Percentiles rank a stretch among this genome's conserved stretches.
phyloP scores from a whole-genome alignment of 2,888 invertebrate species.

The Dolichopus griseipennis region DNA sequence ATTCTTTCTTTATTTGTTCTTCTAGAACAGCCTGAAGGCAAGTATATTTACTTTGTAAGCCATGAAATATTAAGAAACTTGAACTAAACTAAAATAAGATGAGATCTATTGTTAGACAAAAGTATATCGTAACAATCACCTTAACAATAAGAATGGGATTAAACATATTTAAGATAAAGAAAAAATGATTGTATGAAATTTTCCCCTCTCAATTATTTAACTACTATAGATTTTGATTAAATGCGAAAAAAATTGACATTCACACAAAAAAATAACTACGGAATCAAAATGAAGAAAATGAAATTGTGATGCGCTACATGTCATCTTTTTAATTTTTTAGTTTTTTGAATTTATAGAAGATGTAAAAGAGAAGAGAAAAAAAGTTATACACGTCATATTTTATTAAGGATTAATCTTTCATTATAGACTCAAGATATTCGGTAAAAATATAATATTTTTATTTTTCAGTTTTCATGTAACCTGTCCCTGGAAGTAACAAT shows the following conservation, averaged over 20 bases:
- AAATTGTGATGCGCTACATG: conserved; percentile 4
- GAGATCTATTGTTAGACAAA: not conserved
- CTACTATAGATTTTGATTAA: not conserved
- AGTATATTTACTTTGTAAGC: no score
- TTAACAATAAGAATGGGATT: not conserved
- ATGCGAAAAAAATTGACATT: not conserved
- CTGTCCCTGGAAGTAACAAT: no score
- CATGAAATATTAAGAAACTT: no score
- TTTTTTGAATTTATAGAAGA: not conserved
- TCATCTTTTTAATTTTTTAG: not conserved
- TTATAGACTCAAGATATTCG: not conserved
- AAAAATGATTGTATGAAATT: not conserved
- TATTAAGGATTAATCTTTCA: not conserved
- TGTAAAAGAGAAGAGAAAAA: not conserved
- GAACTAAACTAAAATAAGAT: not conserved
- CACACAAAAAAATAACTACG: not conserved
- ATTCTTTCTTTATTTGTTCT: not conserved
- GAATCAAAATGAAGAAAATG: not conserved
- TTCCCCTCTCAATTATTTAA: not conserved
- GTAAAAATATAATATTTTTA: not conserved
- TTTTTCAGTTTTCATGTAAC: no score
- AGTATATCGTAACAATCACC: not conserved
- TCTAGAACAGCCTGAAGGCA: not conserved
- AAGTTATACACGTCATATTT: not conserved
- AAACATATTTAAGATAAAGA: not conserved